Evolutionary conservation across 2,888 invertebrate genomes (phyloP).

Genomic region (Tetanocera ferruginea): DNA sequence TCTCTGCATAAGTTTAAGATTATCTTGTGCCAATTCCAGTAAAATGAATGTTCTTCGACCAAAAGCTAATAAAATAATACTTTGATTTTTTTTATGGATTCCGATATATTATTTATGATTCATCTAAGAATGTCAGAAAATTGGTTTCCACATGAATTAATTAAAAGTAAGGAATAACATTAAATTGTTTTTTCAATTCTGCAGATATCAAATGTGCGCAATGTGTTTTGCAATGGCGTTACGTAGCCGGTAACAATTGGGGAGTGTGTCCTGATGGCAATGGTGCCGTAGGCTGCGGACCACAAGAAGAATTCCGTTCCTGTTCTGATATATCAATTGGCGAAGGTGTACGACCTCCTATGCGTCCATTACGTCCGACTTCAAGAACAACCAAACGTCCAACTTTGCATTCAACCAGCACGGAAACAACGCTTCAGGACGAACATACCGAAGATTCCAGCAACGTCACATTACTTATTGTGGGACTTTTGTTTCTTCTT

Average conservation of each 20-base stretch:
- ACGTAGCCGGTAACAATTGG: constrained; percentile 90
- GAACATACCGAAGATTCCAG: constrained; percentile 56
- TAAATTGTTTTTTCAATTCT: constrained; percentile 16
- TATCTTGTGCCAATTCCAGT: too few species aligned
- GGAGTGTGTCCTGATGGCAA: constrained; percentile 80
- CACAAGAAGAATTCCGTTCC: constrained; percentile 89
- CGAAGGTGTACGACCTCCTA: constrained; percentile 69
- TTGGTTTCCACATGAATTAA: too few species aligned
- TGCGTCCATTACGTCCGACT: constrained; percentile 67
- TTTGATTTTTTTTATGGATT: too few species aligned
- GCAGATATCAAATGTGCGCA: constrained; percentile 79
- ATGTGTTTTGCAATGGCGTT: constrained; percentile 91
- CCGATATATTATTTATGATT: not conserved
- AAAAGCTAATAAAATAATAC: too few species aligned
- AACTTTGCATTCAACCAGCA: constrained; percentile 46
- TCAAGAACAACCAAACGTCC: constrained; percentile 58
- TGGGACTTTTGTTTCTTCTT: constrained; percentile 77
- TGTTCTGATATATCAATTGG: constrained; percentile 86
- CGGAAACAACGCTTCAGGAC: constrained; percentile 49
- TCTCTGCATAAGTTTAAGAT: too few species aligned
- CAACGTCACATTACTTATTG: constrained; percentile 74
- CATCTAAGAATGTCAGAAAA: not conserved
- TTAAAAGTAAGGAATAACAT: too few species aligned
- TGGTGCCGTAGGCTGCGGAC: constrained; percentile 88
- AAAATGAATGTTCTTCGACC: too few species aligned